phyloP scores from a whole-genome alignment of 2,888 invertebrate species.

The Galeopsomyia nigrocyanea region DNA sequence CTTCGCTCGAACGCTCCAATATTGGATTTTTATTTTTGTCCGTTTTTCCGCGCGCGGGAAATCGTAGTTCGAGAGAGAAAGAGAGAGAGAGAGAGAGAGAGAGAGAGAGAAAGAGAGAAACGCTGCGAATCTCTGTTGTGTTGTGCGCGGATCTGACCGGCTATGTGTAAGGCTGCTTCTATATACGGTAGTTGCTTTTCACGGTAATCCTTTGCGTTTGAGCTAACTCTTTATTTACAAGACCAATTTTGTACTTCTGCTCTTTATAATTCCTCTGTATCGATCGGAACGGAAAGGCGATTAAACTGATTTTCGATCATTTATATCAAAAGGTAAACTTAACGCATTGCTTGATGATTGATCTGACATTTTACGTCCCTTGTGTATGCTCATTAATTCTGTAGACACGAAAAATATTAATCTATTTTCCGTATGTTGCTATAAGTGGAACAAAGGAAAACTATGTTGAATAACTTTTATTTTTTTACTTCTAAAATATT shows the following conservation, averaged over 20 bases:
- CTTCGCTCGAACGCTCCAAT: slow-evolving; percentile 1
- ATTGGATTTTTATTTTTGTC: slow-evolving; percentile 13
- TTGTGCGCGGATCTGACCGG: neutral
- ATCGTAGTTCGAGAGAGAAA: too few species aligned
- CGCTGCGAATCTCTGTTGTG: too few species aligned
- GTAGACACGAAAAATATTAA: too few species aligned
- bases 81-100: too few species aligned
- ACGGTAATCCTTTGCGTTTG: slow-evolving; percentile 20
- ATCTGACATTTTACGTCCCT: neutral
- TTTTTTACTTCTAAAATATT: too few species aligned
- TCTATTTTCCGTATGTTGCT: too few species aligned
- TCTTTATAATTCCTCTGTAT: neutral
- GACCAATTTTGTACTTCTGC: neutral
- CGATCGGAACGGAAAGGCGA: too few species aligned
- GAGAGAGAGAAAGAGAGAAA: too few species aligned
- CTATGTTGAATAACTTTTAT: too few species aligned
- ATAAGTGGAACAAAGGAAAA: too few species aligned
- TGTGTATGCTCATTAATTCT: too few species aligned
- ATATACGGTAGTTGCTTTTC: neutral
- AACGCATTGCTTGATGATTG: neutral
- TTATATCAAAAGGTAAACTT: neutral
- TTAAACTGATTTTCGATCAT: neutral
- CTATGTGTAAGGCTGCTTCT: slow-evolving; percentile 2
- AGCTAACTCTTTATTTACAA: slow-evolving; percentile 11
- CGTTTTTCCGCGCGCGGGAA: slow-evolving; percentile 17